phyloP scores from a whole-genome alignment of 2,113 vertebrate species.

The Eudyptes chrysolophus region DNA sequence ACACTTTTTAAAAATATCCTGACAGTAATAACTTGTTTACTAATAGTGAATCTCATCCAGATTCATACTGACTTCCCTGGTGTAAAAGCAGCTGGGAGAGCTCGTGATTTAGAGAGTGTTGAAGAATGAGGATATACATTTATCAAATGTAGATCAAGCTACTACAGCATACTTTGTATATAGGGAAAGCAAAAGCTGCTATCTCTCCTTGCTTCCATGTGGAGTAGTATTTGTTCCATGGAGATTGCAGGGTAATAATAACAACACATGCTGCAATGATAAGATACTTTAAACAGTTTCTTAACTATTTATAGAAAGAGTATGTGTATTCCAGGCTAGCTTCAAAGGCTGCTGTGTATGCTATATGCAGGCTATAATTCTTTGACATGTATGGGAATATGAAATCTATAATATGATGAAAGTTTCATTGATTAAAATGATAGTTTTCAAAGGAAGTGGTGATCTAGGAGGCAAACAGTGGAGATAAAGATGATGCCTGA shows the following conservation, averaged over 20 bases:
- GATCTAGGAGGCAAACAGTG: not conserved
- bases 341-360: not conserved
- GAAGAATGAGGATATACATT: not conserved
- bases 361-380: not conserved
- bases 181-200: not conserved
- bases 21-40: not conserved
- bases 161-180: not conserved
- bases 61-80: not conserved
- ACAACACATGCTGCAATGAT: not conserved
- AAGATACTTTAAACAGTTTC: not conserved
- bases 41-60: not conserved
- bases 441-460: not conserved
- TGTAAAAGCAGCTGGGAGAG: not conserved
- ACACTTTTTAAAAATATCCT: not conserved
- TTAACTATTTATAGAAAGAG: not conserved
- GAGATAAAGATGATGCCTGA: not conserved
- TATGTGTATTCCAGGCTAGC: not conserved
- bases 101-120: not conserved
- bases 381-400: not conserved
- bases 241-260: not conserved
- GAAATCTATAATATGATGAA: not conserved
- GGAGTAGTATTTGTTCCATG: not conserved
- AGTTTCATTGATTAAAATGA: not conserved
- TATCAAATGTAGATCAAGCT: not conserved
- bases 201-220: not conserved